Evolutionary conservation across 2,888 invertebrate genomes (phyloP), one percentile per base, ranked within the genome.

Genomic region (Cantharis rufa): DNA sequence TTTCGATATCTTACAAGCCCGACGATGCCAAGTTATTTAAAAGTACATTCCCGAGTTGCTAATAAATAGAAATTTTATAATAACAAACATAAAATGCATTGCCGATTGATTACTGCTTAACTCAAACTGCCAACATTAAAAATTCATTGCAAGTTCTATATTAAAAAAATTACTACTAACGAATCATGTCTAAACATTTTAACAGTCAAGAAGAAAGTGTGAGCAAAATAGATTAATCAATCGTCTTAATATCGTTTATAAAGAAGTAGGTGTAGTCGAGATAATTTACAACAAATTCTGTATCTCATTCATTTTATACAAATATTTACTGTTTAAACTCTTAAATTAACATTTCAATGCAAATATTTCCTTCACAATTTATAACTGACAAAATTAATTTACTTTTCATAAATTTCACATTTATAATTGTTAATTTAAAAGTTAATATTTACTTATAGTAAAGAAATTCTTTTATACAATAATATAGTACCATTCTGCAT

Each of bases 401-500:
- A 48, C 48, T 48, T 48, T n/a, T n/a, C 7, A 48, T n/a, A 48
- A 48, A 48, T n/a, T 48, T n/a, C 48, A 48, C 48, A 48, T 48
- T 48, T 48, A 7, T 48, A 48, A 48, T 48, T 48, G 48, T 48
- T 48, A 48, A 48, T 48, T 48, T 21, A 21, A 64, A 64, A 64
- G 21, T 64, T 64, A 32, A 18, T 69, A 69, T 16, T 32, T 28
- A 15, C 27, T 69, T 69, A 48, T 32, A 16, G 28, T 48, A 69
- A 69, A 15, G 16, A 66, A 66, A 66, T 13, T 64, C 11, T 66
- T 66, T 21, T 66, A 24, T 24, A 72, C 66, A 75, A 71, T 75
- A 68, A 75, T 72, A 75, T 75, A 75, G 75, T 75, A 75, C 75
- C 72, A 66, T 75, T 71, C 27, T 64, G 21, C 66, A 66, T 66